A percentile compares a stretch with the other conserved stretches of the same genome.
Conservation (phyloP, 2,888 invertebrate genomes). For the Agonopterix alstromeriana region DNA sequence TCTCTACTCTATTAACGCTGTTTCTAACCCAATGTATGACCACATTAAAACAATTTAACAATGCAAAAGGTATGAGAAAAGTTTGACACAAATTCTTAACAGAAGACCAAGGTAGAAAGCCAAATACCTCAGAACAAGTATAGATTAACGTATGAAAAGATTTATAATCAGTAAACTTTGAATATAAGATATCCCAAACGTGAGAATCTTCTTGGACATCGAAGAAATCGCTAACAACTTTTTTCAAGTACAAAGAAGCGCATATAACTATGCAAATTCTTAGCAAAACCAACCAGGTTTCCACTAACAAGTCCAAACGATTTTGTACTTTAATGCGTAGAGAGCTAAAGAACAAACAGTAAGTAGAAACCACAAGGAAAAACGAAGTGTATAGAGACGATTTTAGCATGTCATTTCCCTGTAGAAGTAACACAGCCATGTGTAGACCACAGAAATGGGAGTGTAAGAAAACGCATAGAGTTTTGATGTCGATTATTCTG, state of each 20-base stretch:
- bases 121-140: slow-evolving; percentile 86
- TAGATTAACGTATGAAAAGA: slow-evolving; percentile 87
- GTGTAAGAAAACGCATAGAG: slow-evolving; percentile 50
- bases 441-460: slow-evolving; percentile 62
- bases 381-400: slow-evolving; percentile 68
- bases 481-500: slow-evolving; percentile 60
- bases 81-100: slow-evolving; percentile 70
- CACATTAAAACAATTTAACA: slow-evolving; percentile 55
- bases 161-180: slow-evolving; percentile 81
- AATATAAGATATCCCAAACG: slow-evolving; percentile 81
- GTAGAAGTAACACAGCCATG: slow-evolving; percentile 50
- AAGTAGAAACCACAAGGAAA: slow-evolving; percentile 48
- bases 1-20: slow-evolving; percentile 13
- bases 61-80: slow-evolving; percentile 75
- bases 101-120: slow-evolving; percentile 79
- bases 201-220: slow-evolving; percentile 78
- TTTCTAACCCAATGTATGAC: slow-evolving; percentile 47
- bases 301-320: slow-evolving; percentile 39
- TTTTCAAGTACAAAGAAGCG: slow-evolving; percentile 56
- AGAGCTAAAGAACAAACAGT: slow-evolving; percentile 50
- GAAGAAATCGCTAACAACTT: slow-evolving; percentile 43
- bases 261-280: slow-evolving; percentile 31
- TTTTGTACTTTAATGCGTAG: slow-evolving; percentile 44
- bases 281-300: slow-evolving; percentile 38
- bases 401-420: slow-evolving; percentile 67